Evolutionary conservation across 2,888 invertebrate species (phyloP).

Genomic region (Bhutanitis thaidina): DNA sequence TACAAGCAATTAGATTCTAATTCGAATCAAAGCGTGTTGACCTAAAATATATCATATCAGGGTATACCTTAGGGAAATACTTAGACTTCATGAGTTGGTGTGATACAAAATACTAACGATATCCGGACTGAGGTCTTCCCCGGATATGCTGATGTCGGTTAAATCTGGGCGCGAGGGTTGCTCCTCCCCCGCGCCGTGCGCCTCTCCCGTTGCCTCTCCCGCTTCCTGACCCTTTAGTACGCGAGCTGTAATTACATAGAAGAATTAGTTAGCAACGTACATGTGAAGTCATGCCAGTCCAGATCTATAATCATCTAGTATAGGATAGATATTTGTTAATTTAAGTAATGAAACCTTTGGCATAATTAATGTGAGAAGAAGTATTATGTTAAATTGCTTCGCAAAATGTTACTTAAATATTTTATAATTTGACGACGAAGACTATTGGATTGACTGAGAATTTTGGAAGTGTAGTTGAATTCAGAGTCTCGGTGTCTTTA

Average conservation of each 20-base stretch:
- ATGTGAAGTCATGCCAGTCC: no score
- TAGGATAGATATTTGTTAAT: no score
- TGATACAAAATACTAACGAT: slow-evolving; percentile 44
- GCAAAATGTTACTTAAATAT: neutral
- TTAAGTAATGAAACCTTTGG: neutral
- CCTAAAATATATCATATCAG: no score
- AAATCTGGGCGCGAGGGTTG: slow-evolving; percentile 61
- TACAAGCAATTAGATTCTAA: no score
- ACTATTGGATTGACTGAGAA: neutral
- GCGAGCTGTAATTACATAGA: slow-evolving; percentile 47
- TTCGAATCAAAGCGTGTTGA: no score
- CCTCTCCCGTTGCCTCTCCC: slow-evolving; percentile 45
- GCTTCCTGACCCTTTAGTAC: slow-evolving; percentile 40
- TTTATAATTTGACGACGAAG: slow-evolving; percentile 11
- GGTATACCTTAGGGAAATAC: no score
- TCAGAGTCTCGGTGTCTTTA: neutral
- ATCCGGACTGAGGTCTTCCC: slow-evolving; percentile 54
- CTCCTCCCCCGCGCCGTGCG: slow-evolving; percentile 54
- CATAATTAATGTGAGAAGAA: neutral
- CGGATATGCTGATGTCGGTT: slow-evolving; percentile 65
- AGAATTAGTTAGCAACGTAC: neutral
- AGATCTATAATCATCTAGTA: no score
- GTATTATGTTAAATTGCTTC: neutral
- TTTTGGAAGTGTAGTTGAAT: neutral
- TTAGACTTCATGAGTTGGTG: no score